A percentile compares a stretch with the other conserved stretches of the same genome.
Evolutionary conservation across 1,140 invertebrate species (phyloP).

Genomic region (Antheraea mylitta): DNA sequence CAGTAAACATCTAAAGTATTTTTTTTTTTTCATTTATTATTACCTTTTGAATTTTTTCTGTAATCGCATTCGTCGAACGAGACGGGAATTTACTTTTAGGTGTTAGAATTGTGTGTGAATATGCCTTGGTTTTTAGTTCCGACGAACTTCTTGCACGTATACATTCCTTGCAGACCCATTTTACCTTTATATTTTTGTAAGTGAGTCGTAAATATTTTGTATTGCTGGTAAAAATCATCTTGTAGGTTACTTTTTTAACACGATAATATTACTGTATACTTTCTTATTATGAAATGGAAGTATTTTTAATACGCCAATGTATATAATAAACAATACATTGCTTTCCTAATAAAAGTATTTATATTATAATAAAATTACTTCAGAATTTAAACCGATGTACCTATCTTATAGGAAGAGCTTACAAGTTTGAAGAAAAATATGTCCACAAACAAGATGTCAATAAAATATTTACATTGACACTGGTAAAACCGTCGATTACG

Average conservation of each 20-base stretch:
- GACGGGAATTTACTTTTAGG: constrained; percentile 79
- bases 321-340: too few species aligned
- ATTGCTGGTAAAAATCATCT: constrained; percentile 44
- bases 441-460: too few species aligned
- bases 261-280: neutral
- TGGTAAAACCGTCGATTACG: too few species aligned
- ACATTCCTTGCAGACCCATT: constrained; percentile 40
- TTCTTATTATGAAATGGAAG: too few species aligned
- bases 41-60: constrained; percentile 71
- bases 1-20: too few species aligned
- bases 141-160: constrained; percentile 50
- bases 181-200: constrained; percentile 38
- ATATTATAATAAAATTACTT: too few species aligned
- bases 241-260: constrained; percentile 35
- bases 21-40: neutral
- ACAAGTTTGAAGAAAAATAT: too few species aligned
- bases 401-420: too few species aligned
- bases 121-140: constrained; percentile 64
- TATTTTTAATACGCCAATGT: too few species aligned
- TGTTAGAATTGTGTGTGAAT: constrained; percentile 78
- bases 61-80: constrained; percentile 60
- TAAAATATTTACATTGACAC: too few species aligned
- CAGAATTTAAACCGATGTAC: too few species aligned
- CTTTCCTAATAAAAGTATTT: too few species aligned
- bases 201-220: constrained; percentile 24